phyloP scores from a whole-genome alignment of 2,113 vertebrate genomes.

The Noturus placidus region DNA sequence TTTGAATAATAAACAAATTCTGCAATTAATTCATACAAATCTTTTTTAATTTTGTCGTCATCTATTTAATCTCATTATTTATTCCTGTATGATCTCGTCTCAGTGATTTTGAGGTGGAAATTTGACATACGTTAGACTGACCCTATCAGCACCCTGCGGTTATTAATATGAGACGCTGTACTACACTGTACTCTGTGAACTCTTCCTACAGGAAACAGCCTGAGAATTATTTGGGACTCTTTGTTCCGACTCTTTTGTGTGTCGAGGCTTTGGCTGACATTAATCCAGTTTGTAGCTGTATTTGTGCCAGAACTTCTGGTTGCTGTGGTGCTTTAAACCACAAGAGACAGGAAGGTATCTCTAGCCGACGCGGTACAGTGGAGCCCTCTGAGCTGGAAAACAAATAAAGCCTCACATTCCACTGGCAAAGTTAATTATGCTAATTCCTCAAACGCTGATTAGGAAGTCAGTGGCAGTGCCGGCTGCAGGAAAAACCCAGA shows the following conservation, averaged over 20 bases:
- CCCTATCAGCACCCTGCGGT: background rate
- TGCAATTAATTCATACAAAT: background rate
- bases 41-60: background rate
- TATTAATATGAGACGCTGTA: background rate
- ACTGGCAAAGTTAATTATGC: slow-evolving; percentile 30
- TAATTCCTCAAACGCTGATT: slow-evolving; percentile 15
- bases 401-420: slow-evolving; percentile 24
- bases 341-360: slow-evolving; percentile 5
- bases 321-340: slow-evolving; percentile 1
- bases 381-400: slow-evolving; percentile 19
- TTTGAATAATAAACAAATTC: background rate
- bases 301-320: background rate
- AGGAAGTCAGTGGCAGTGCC: slow-evolving; percentile 1
- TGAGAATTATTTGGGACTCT: background rate
- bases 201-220: background rate
- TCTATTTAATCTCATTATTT: background rate
- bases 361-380: slow-evolving; percentile 7
- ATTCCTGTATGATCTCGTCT: background rate
- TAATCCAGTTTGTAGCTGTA: background rate
- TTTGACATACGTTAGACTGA: background rate
- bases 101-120: background rate
- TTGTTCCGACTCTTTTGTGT: background rate
- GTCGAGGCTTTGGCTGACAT: background rate
- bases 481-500: background rate
- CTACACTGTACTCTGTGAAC: too few species aligned